Conservation (phyloP, 2,888 invertebrate species). For the Linyphia triangularis region DNA sequence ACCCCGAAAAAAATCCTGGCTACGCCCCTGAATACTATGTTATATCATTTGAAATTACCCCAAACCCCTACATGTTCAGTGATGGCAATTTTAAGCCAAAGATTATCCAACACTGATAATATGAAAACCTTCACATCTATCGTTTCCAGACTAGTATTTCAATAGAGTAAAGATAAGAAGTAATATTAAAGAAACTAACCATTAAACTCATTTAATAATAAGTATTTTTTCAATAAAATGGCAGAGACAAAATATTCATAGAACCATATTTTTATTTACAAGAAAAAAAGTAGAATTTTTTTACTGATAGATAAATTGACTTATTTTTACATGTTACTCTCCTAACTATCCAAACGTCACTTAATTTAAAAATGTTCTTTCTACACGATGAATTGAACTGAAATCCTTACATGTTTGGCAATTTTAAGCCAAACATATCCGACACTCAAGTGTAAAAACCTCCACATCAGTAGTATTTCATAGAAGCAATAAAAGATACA, state of each 20-base stretch:
- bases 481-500: not conserved
- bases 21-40: too few relatives aligned
- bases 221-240: too few relatives aligned
- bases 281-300: not conserved
- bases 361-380: too few relatives aligned
- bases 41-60: too few relatives aligned
- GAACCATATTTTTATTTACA: not conserved
- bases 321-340: too few relatives aligned
- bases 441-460: not conserved
- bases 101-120: not conserved
- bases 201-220: too few relatives aligned
- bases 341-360: too few relatives aligned
- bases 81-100: not conserved
- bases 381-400: too few relatives aligned
- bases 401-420: not conserved
- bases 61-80: not conserved
- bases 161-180: too few relatives aligned
- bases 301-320: too few relatives aligned
- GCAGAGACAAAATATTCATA: not conserved
- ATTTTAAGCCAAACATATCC: conserved; percentile 15
- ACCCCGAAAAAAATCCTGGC: too few relatives aligned
- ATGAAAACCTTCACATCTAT: conserved; percentile 20
- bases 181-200: too few relatives aligned
- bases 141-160: not conserved
- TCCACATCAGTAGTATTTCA: not conserved